Evolutionary conservation across 2,113 vertebrate genomes (phyloP), one percentile per base, ranked within the genome.

Genomic region (Clinocottus analis): DNA sequence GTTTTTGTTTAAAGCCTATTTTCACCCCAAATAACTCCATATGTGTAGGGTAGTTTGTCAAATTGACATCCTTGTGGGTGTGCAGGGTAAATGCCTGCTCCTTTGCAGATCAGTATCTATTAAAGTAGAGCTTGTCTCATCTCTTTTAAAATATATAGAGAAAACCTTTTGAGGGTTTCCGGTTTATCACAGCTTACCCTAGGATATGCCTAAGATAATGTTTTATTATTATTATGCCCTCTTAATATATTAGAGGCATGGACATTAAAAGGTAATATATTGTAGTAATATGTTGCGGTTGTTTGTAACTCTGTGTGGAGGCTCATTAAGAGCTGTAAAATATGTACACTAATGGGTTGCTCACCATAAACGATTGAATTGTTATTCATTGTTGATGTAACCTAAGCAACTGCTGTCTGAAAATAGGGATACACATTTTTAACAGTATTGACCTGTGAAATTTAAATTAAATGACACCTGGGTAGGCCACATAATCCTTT

Each of bases 401-500:
- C 66, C 45, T 19, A 31, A 64, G 68, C 60, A 59, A 35, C 66
- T 53, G 17, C 45, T 75, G 43, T 68, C 35, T 56, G 62, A 72
- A 78, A 78, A 65, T 55, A 62, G 49, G 16, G n/a, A 33, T 75
- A 51, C 75, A 56, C 84, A 83, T 31, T 87, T 87, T 83, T 35
- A 78, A 74, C 31, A 58, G 59, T 69, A 83, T 85, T 83, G 83
- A 87, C 84, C 45, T 68, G 55, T 72, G 17, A 10, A 9, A 31
- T 87, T 76, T 88, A 51, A 45, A 73, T 83, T 87, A 82, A 88
- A 68, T 65, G 60, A 73, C 2, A 21, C 55, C 75, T 5, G 16
- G 67, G 74, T 75, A 85, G 19, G 77, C 53, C 53, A 70, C 53
- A 76, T 27, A 76, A 47, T 49, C 33, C 19, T 79, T 82, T 62